phyloP scores from a whole-genome alignment of 2,797 vertebrate species.

The Phataginus tetradactyla region DNA sequence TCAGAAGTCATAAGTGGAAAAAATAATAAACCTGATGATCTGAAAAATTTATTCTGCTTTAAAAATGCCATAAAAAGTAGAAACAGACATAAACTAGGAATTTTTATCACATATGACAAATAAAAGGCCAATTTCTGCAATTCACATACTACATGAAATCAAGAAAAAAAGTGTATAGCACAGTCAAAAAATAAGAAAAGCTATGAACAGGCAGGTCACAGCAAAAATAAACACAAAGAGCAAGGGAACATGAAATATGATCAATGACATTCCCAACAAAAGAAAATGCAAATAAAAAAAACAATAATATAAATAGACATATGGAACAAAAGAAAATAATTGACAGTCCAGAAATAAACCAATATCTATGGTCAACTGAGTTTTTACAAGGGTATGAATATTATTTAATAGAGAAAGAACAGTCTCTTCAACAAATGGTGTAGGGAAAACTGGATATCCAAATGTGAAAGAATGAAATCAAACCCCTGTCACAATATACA shows the following conservation, averaged over 20 bases:
- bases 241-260: conserved; percentile 1
- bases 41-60: conserved; percentile 17
- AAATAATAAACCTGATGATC: not conserved
- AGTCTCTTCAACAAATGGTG: not conserved
- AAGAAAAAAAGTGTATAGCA: not conserved
- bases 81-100: not conserved
- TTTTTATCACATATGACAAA: not conserved
- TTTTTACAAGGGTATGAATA: not conserved
- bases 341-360: not conserved
- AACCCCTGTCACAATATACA: not conserved
- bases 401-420: not conserved
- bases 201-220: not conserved
- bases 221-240: not conserved
- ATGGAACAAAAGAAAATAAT: not conserved
- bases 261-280: not conserved
- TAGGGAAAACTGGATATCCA: not conserved
- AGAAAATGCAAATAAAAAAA: not conserved
- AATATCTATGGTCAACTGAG: not conserved
- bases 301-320: not conserved
- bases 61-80: not conserved
- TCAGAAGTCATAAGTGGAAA: not conserved
- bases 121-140: not conserved
- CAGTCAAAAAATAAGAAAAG: not conserved
- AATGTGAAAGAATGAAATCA: not conserved
- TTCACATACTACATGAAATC: not conserved